Conservation (phyloP, 1,140 invertebrate species). For the Piezodorus guildinii region DNA sequence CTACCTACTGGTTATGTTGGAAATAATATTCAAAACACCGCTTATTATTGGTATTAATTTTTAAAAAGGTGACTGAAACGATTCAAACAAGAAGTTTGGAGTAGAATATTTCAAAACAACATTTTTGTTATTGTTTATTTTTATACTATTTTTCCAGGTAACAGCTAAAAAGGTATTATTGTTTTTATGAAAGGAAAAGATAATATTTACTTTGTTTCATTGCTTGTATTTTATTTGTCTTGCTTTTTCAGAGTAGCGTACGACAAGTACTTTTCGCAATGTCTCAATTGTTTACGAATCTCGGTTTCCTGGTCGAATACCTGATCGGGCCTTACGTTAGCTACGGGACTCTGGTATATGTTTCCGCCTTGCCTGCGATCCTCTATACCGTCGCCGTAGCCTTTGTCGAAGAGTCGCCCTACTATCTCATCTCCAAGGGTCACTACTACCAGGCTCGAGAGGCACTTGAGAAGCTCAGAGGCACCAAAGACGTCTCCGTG, state of each 20-base stretch:
- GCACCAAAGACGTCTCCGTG: background rate
- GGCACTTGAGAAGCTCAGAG: slow-evolving; percentile 35
- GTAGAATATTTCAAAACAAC: too few species aligned
- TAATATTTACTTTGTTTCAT: too few species aligned
- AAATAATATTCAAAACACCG: too few species aligned
- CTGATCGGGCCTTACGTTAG: slow-evolving; percentile 55
- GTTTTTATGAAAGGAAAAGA: too few species aligned
- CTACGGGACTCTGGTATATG: slow-evolving; percentile 52
- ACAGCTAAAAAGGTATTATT: too few species aligned
- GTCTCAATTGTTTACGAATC: slow-evolving; percentile 8
- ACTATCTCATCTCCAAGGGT: slow-evolving; percentile 50
- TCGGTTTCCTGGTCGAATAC: slow-evolving; percentile 64
- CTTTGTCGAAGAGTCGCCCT: slow-evolving; percentile 68
- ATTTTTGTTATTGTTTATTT: too few species aligned
- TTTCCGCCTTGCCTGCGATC: slow-evolving; percentile 45
- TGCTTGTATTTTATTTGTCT: too few species aligned
- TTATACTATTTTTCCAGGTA: too few species aligned
- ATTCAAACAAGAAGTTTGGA: too few species aligned
- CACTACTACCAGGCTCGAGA: slow-evolving; percentile 44
- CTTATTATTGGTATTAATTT: too few species aligned
- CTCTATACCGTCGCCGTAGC: slow-evolving; percentile 49
- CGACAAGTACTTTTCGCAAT: slow-evolving; percentile 11
- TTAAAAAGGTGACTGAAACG: too few species aligned
- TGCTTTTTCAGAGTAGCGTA: background rate
- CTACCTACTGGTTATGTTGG: too few species aligned